A percentile compares a stretch with the other conserved stretches of the same genome.
These are phyloP conservation scores for Oncorhynchus kisutch DNA, from an alignment of 2,113 vertebrate species.

Conservation along the genomic window DNA sequence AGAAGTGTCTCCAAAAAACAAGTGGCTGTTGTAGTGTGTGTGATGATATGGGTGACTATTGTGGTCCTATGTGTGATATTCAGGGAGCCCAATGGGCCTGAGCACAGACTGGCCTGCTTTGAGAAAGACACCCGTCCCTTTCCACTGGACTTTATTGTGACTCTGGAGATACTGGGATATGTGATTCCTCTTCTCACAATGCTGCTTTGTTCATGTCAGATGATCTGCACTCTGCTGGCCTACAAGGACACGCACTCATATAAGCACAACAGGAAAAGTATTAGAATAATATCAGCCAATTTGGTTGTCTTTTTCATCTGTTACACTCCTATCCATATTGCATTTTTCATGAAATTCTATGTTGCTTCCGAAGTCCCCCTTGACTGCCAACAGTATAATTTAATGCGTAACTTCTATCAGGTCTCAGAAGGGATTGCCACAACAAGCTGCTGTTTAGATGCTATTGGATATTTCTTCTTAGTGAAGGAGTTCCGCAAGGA, in stretches of 20 bases:
- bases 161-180: constrained; percentile 10
- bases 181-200: constrained; percentile 9
- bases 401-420: background rate
- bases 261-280: background rate
- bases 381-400: background rate
- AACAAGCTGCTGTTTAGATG: constrained; percentile 17
- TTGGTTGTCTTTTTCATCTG: constrained; percentile 20
- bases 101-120: background rate
- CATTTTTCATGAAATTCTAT: constrained; percentile 2
- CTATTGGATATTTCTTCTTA: constrained; percentile 18
- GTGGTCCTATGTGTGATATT: background rate
- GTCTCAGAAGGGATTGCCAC: constrained; percentile 10
- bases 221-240: background rate
- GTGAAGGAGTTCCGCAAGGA: constrained; percentile 3
- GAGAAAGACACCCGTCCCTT: background rate
- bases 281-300: constrained; percentile 3
- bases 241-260: background rate
- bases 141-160: background rate
- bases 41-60: constrained; percentile 9
- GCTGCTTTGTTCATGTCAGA: constrained; percentile 7
- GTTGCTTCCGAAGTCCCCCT: background rate
- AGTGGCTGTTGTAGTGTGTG: constrained; percentile 4
- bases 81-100: background rate
- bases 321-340: constrained; percentile 11
- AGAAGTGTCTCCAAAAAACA: background rate